phyloP scores from a whole-genome alignment of 2,113 vertebrate genomes.

The Pachyramphus minor region DNA sequence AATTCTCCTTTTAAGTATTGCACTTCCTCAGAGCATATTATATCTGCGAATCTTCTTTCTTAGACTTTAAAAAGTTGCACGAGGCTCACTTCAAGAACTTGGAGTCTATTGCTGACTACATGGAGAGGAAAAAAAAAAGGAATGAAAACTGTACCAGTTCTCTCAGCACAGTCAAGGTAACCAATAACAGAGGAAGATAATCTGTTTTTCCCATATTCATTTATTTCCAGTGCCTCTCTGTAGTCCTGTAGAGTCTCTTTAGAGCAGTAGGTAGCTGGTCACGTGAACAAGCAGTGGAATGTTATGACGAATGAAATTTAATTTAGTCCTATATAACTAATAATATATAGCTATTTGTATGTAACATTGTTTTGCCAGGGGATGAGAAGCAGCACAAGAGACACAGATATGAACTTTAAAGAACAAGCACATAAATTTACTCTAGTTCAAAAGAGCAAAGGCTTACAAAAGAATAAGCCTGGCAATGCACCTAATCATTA shows the following conservation, averaged over 20 bases:
- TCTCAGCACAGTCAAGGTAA: conserved; percentile 81
- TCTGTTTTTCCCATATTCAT: rapidly evolving
- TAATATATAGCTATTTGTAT: background rate
- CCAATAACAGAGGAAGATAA: background rate
- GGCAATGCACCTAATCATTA: background rate
- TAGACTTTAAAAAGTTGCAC: conserved; percentile 93
- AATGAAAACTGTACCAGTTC: conserved; percentile 69
- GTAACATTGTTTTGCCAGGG: background rate
- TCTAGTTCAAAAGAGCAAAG: background rate
- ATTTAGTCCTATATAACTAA: background rate
- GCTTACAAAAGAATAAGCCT: background rate
- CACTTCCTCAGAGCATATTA: background rate
- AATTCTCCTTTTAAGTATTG: background rate
- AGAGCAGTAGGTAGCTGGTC: background rate
- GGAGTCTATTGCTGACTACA: conserved; percentile 91
- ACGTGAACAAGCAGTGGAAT: background rate
- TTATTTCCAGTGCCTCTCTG: background rate
- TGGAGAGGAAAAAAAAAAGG: conserved; percentile 83
- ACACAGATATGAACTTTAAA: background rate
- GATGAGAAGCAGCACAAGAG: background rate
- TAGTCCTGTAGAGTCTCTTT: background rate
- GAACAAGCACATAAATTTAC: background rate
- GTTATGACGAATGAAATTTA: background rate
- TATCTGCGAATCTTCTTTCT: background rate
- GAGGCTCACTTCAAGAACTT: conserved; percentile 92